These are phyloP conservation scores for Fopius arisanus DNA, from an alignment of 1,140 invertebrate species.

Conservation along the genomic window DNA sequence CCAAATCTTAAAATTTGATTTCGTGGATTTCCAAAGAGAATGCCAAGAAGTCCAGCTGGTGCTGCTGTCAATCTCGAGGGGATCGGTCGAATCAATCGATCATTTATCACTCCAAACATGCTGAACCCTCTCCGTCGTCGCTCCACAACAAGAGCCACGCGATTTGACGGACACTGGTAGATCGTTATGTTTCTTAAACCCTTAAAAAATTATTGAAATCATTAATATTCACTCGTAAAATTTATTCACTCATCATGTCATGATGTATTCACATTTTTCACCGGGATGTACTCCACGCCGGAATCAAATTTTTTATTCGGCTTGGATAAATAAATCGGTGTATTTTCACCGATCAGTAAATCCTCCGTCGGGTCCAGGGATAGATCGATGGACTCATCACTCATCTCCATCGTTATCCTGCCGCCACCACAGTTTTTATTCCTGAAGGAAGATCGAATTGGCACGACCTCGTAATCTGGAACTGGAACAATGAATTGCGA, in stretches of 20 bases:
- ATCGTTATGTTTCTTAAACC: neutral
- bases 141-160: neutral
- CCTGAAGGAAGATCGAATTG: constrained; percentile 34
- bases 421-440: neutral
- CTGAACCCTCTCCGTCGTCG: too few species aligned
- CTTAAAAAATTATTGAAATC: neutral
- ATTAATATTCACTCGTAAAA: neutral
- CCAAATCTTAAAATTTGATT: too few species aligned
- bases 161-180: constrained; percentile 26
- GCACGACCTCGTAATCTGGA: constrained; percentile 48
- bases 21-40: too few species aligned
- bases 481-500: constrained; percentile 32
- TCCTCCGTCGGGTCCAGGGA: constrained; percentile 47
- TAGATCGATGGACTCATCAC: constrained; percentile 38
- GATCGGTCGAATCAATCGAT: too few species aligned
- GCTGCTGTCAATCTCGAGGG: too few species aligned
- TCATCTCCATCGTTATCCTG: constrained; percentile 38
- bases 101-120: too few species aligned
- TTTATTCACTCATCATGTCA: neutral
- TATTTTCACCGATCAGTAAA: constrained; percentile 41
- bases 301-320: constrained; percentile 31
- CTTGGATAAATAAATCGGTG: constrained; percentile 45
- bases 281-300: constrained; percentile 41
- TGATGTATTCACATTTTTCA: constrained; percentile 30
- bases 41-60: too few species aligned